Percentiles rank a stretch among this genome's conserved stretches.
phyloP scores from a whole-genome alignment of 2,113 vertebrate species.

The Raja brachyura region DNA sequence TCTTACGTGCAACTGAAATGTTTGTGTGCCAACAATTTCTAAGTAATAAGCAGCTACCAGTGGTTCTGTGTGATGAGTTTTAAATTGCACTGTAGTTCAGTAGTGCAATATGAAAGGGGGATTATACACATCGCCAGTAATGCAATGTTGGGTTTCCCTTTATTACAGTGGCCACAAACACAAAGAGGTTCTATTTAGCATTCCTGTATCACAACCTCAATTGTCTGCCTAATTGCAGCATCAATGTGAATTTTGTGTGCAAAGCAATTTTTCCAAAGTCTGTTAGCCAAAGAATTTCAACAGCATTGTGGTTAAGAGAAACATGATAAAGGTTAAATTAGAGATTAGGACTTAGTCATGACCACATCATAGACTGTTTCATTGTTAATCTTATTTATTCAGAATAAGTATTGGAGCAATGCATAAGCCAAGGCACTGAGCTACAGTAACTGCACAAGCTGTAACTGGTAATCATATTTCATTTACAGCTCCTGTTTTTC shows the following conservation, averaged over 20 bases:
- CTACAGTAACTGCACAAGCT: background rate
- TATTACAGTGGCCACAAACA: constrained; percentile 46
- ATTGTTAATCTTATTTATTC: constrained; percentile 41
- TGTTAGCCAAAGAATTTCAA: constrained; percentile 91
- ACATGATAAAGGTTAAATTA: constrained; percentile 42
- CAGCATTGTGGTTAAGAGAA: constrained; percentile 66
- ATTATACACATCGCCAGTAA: constrained; percentile 44
- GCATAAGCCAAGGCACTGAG: background rate
- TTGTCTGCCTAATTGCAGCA: constrained; percentile 52
- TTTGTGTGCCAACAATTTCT: constrained; percentile 53
- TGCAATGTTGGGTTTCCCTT: constrained; percentile 52
- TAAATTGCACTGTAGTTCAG: constrained; percentile 46
- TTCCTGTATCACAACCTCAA: constrained; percentile 59
- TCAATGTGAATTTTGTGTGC: constrained; percentile 58
- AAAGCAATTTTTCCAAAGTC: constrained; percentile 82
- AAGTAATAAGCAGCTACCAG: constrained; percentile 40
- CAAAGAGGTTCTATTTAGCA: constrained; percentile 55
- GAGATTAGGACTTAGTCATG: constrained; percentile 47
- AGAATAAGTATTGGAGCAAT: background rate
- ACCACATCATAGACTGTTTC: constrained; percentile 40
- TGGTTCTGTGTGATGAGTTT: constrained; percentile 44
- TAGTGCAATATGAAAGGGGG: constrained; percentile 38
- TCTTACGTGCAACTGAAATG: constrained; percentile 37
- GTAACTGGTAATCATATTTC: background rate
- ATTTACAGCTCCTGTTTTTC: background rate